Percentiles rank a stretch among this genome's conserved stretches.
Evolutionary conservation across 2,888 invertebrate species (phyloP).

Genomic region (Isoperla grammatica): DNA sequence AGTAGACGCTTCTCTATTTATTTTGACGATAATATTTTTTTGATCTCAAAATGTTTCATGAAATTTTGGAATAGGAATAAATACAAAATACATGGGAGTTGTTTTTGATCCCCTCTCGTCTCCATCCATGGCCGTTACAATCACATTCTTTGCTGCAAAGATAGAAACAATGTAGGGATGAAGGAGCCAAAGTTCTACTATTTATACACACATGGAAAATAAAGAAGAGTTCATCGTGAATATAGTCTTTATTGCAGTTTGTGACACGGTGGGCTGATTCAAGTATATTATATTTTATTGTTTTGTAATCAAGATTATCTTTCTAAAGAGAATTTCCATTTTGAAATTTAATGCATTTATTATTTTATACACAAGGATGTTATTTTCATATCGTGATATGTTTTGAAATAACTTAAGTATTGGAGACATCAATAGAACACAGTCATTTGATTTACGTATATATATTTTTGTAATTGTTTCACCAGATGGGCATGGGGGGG

Average conservation of each 20-base stretch:
- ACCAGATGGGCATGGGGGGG: no score
- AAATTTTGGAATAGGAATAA: no score
- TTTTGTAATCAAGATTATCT: not conserved
- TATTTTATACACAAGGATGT: not conserved
- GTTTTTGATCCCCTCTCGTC: no score
- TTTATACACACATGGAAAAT: not conserved
- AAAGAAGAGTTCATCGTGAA: slow-evolving; percentile 18
- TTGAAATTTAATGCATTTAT: not conserved
- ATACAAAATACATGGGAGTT: no score
- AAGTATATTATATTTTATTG: no score
- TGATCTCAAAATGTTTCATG: no score
- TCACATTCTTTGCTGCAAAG: no score
- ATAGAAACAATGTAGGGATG: no score
- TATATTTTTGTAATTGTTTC: slow-evolving; percentile 6
- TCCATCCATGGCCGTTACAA: no score
- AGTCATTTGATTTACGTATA: slow-evolving; percentile 7
- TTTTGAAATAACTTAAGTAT: not conserved
- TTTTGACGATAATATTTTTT: no score
- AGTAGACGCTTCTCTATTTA: no score
- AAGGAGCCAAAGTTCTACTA: not conserved
- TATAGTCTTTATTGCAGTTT: slow-evolving; percentile 26
- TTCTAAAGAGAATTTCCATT: slow-evolving; percentile 13
- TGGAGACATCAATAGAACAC: slow-evolving; percentile 10
- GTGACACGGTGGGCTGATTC: slow-evolving; percentile 25
- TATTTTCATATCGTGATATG: slow-evolving; percentile 4